Evolutionary conservation across 2,797 vertebrate genomes (phyloP).

Genomic region (Myotis daubentonii): DNA sequence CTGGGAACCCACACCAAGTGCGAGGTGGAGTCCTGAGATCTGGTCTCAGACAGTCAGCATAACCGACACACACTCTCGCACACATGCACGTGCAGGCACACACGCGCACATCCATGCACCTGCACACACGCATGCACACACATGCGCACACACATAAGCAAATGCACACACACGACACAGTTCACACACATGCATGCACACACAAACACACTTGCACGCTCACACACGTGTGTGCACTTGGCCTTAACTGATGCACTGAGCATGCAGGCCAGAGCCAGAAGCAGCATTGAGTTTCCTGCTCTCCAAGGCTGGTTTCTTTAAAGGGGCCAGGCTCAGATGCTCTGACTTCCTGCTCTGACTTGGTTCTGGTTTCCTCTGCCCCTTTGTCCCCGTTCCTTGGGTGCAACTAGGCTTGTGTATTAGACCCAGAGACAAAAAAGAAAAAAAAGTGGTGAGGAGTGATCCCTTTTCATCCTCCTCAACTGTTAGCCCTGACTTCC

Average conservation of each 20-base stretch:
- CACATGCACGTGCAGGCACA: too few species aligned
- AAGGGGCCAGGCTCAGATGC: neutral
- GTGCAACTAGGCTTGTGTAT: neutral
- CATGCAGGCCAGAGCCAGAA: neutral
- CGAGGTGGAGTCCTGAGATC: neutral
- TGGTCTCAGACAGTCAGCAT: neutral
- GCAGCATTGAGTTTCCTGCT: neutral
- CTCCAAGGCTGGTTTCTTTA: neutral
- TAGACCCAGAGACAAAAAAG: neutral
- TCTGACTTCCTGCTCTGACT: neutral
- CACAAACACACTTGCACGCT: too few species aligned
- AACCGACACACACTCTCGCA: neutral
- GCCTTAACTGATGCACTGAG: neutral
- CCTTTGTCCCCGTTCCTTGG: neutral
- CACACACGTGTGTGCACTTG: too few species aligned
- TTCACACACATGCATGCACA: neutral
- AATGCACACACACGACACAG: neutral
- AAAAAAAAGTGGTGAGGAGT: neutral
- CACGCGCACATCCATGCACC: too few species aligned
- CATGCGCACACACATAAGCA: accelerated
- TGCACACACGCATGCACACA: accelerated
- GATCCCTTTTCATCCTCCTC: neutral
- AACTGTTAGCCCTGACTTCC: neutral
- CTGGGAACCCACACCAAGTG: neutral
- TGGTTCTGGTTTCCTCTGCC: neutral